phyloP scores from a whole-genome alignment of 1,140 invertebrate genomes.

The Drosophila miranda region DNA sequence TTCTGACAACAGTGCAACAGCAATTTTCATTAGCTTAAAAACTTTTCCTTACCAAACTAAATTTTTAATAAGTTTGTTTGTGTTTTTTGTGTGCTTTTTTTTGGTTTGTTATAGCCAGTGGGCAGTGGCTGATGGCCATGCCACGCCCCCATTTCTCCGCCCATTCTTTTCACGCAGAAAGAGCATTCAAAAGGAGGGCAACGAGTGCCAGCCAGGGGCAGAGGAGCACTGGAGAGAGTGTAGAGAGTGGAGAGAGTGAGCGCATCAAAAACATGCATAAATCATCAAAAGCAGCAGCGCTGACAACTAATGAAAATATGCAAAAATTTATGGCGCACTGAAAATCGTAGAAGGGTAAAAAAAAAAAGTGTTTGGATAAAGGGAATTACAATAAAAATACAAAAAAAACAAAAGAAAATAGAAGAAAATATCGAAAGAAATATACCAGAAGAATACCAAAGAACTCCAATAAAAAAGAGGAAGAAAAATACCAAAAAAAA shows the following conservation, averaged over 20 bases:
- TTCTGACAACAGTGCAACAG: slow-evolving; percentile 35
- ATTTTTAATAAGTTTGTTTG: slow-evolving; percentile 74
- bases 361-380: slow-evolving; percentile 42
- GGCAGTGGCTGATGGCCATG: neutral
- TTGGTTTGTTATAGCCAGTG: neutral
- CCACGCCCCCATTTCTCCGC: too few relatives aligned
- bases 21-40: slow-evolving; percentile 74
- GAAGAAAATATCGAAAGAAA: slow-evolving; percentile 1
- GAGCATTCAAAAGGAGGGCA: slow-evolving; percentile 10
- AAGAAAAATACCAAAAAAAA: slow-evolving; percentile 17
- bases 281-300: slow-evolving; percentile 76
- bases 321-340: slow-evolving; percentile 70
- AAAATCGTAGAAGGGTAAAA: slow-evolving; percentile 24
- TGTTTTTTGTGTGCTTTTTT: slow-evolving; percentile 32
- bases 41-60: slow-evolving; percentile 61
- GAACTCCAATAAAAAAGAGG: neutral
- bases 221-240: too few relatives aligned
- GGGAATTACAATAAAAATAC: slow-evolving; percentile 13
- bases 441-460: too few relatives aligned
- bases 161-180: slow-evolving; percentile 27
- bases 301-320: slow-evolving; percentile 81
- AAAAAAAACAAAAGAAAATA: neutral
- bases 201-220: neutral
- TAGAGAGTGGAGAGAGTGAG: slow-evolving; percentile 14
- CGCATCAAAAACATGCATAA: slow-evolving; percentile 77